These are phyloP conservation scores for Thrips palmi DNA, from an alignment of 1,140 invertebrate genomes.

Conservation along the genomic window DNA sequence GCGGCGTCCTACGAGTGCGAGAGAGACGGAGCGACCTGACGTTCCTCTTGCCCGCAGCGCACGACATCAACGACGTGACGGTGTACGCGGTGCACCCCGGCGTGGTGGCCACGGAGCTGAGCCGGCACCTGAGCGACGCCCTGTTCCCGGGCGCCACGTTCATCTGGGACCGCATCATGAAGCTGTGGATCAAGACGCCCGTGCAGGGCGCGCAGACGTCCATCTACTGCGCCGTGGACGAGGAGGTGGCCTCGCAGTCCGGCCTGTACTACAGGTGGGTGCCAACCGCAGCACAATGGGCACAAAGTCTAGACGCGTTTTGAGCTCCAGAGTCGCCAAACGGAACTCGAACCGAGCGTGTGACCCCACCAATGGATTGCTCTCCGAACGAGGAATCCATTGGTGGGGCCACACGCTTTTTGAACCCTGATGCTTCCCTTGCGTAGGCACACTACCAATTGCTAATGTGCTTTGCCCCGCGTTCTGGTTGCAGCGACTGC, in stretches of 20 bases:
- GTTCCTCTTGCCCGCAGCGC: neutral
- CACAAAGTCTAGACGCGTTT: neutral
- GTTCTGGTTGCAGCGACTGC: constrained; percentile 30
- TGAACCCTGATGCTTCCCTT: neutral
- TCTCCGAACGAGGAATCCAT: neutral
- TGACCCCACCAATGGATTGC: neutral
- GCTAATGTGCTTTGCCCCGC: neutral
- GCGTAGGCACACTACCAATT: neutral
- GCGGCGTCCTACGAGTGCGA: neutral
- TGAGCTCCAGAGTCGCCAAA: neutral
- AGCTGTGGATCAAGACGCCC: constrained; percentile 34
- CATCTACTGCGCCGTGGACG: constrained; percentile 56
- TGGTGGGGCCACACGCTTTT: neutral
- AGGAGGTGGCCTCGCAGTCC: constrained; percentile 37
- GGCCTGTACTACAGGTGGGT: constrained; percentile 42
- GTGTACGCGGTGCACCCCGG: constrained; percentile 54
- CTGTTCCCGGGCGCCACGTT: constrained; percentile 23
- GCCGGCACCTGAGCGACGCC: constrained; percentile 39
- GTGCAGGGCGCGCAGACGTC: constrained; percentile 61
- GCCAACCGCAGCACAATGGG: neutral
- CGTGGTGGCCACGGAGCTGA: constrained; percentile 51
- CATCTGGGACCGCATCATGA: constrained; percentile 17
- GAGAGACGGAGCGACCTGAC: neutral
- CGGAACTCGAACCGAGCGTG: neutral
- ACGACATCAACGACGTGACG: constrained; percentile 28